These are phyloP conservation scores for Ardeotis arabs DNA, from an alignment of 2,113 vertebrate genomes.

Conservation along the genomic window DNA sequence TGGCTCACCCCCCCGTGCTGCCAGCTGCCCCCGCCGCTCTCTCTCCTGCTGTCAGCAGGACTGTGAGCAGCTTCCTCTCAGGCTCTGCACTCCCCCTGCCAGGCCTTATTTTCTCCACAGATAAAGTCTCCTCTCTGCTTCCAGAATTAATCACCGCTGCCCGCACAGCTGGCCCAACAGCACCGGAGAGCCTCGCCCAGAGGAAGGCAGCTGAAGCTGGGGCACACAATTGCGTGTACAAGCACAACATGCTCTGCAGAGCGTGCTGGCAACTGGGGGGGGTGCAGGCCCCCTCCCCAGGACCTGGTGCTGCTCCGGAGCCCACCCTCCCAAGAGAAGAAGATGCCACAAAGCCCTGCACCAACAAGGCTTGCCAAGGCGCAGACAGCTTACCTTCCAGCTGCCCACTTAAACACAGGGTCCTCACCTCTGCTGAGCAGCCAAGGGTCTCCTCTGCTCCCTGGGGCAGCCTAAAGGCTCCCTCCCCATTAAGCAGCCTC, in stretches of 20 bases:
- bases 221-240: accelerated
- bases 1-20: not conserved
- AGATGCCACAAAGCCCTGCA: not conserved
- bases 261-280: not conserved
- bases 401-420: not conserved
- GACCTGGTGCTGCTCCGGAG: not conserved
- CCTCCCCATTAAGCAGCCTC: not conserved
- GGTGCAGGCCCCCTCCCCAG: not conserved
- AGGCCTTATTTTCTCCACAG: not conserved
- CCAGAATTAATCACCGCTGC: not conserved
- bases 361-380: not conserved
- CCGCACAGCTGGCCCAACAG: not conserved
- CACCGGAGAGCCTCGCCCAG: not conserved
- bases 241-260: not conserved
- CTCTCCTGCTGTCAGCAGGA: constrained; percentile 5
- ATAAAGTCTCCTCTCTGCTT: not conserved
- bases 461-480: not conserved
- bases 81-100: not conserved
- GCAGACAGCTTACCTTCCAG: not conserved
- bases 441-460: not conserved
- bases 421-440: not conserved
- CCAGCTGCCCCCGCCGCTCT: not conserved
- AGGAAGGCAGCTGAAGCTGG: not conserved
- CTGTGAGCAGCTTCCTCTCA: constrained; percentile 22
- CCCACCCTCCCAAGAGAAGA: not conserved